These are phyloP conservation scores for Cinclus mexicanus DNA, from an alignment of 2,113 vertebrate species.

Conservation along the genomic window DNA sequence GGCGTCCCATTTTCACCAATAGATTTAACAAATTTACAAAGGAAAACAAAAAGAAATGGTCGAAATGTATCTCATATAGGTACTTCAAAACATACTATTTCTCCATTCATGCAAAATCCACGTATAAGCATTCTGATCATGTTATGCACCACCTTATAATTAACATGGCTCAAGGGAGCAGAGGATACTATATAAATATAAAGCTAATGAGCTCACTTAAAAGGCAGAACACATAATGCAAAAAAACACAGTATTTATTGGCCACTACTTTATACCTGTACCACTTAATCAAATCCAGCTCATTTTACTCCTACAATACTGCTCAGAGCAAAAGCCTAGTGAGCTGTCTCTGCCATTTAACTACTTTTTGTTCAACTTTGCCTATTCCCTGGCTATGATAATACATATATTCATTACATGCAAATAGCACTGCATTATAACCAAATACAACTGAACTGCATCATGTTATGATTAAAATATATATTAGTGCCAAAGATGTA, in stretches of 20 bases:
- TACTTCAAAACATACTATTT: not conserved
- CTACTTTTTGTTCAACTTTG: conserved; percentile 8
- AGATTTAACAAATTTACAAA: not conserved
- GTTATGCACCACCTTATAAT: conserved; percentile 8
- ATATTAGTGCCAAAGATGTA: not conserved
- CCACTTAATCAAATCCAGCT: conserved; percentile 19
- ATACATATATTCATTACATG: not conserved
- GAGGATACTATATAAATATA: not conserved
- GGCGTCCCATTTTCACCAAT: not conserved
- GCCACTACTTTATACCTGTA: not conserved
- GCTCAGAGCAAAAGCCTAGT: not conserved
- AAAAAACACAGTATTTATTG: not conserved
- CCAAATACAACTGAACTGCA: not conserved
- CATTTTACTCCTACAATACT: not conserved
- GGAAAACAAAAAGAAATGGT: not conserved
- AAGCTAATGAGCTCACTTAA: conserved; percentile 52
- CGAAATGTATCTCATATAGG: not conserved
- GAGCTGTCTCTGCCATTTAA: not conserved
- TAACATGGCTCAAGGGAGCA: conserved; percentile 34
- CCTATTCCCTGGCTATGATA: not conserved
- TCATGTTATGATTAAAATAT: not conserved
- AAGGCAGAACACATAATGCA: not conserved
- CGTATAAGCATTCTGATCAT: not conserved
- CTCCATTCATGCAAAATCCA: not conserved
- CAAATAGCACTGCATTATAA: not conserved